These are phyloP conservation scores for Zaprionus obscuricornis DNA, from an alignment of 2,888 invertebrate species.

Conservation along the genomic window DNA sequence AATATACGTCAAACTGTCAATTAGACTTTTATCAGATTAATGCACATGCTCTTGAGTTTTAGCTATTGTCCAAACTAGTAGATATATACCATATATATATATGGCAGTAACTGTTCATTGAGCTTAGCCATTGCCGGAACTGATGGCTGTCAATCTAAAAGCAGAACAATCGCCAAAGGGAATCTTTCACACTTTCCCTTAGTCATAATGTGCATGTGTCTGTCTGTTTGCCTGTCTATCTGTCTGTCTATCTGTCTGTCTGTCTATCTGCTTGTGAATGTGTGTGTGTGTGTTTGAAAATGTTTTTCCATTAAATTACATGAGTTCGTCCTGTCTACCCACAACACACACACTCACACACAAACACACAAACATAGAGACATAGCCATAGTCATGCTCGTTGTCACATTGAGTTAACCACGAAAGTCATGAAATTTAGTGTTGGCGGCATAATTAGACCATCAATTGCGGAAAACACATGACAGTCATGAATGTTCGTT, in stretches of 20 bases:
- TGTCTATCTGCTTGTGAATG: not conserved
- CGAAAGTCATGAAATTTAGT: conserved; percentile 76
- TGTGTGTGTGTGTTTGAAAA: conserved; percentile 40
- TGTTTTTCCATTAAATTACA: conserved; percentile 74
- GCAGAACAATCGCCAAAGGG: conserved; percentile 42
- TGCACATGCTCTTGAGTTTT: too few species aligned
- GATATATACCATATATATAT: too few species aligned
- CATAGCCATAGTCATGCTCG: conserved; percentile 19
- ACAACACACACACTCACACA: conserved; percentile 12
- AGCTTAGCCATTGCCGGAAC: not conserved
- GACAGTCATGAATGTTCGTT: conserved; percentile 72
- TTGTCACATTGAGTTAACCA: conserved; percentile 46
- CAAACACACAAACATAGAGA: too few species aligned
- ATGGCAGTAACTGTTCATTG: too few species aligned
- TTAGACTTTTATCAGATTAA: too few species aligned
- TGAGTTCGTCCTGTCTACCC: conserved; percentile 12
- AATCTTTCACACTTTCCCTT: conserved; percentile 47
- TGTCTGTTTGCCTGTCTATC: too few species aligned
- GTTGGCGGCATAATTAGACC: conserved; percentile 82
- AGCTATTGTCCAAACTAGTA: too few species aligned
- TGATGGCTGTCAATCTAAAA: conserved; percentile 48
- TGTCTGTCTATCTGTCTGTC: too few species aligned
- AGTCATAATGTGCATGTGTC: not conserved
- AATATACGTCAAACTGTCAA: conserved; percentile 30
- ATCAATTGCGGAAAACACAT: conserved; percentile 82